phyloP scores from a whole-genome alignment of 2,113 vertebrate genomes.

The Nesogale talazaci region DNA sequence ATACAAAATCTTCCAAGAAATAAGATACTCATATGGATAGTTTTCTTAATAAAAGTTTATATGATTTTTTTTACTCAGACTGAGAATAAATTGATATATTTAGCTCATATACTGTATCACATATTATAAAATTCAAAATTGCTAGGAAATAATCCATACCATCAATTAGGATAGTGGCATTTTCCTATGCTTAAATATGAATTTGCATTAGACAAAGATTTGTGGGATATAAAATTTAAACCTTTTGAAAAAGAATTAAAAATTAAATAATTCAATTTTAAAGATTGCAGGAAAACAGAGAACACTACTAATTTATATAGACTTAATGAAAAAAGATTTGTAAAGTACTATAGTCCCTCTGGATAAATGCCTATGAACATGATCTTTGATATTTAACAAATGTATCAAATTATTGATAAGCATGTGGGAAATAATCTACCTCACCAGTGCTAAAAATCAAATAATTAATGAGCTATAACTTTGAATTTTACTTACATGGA shows the following conservation, averaged over 20 bases:
- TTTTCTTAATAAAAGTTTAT: too few relatives aligned
- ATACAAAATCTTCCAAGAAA: background rate
- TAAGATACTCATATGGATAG: background rate
- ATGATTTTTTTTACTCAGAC: too few relatives aligned
- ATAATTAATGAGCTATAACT: background rate
- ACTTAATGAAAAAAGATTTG: background rate
- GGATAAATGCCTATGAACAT: background rate
- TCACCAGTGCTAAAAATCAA: background rate
- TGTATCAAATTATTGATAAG: background rate
- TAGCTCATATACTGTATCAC: too few relatives aligned
- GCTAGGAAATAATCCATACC: conserved; percentile 9
- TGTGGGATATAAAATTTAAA: background rate
- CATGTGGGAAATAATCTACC: background rate
- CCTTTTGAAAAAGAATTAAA: background rate
- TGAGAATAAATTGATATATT: too few relatives aligned
- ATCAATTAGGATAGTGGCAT: background rate
- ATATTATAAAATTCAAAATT: conserved; percentile 42
- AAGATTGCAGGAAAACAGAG: background rate
- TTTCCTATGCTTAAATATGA: conserved; percentile 18
- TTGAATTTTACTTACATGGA: background rate
- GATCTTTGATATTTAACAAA: background rate
- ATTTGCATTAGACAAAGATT: conserved; percentile 39
- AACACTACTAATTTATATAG: background rate
- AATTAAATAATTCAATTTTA: background rate
- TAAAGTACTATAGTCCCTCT: background rate